Evolutionary conservation across 2,113 vertebrate species (phyloP), one percentile per base, ranked within the genome.

Genomic region (Labrus mixtus): DNA sequence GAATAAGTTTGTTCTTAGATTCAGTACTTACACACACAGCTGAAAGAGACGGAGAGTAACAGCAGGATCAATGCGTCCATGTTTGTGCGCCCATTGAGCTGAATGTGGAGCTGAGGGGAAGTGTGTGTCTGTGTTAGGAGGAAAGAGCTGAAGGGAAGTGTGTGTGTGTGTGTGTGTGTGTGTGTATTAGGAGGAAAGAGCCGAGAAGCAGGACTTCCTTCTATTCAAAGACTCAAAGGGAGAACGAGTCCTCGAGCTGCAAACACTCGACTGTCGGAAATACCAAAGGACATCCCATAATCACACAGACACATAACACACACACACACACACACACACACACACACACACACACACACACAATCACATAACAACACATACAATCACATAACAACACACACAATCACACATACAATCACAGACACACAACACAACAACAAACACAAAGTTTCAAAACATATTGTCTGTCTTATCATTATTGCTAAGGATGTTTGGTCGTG

Each of bases 181-280:
- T 93, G 91, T 96, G 95, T 93, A 87, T 90, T 93, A 93, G 94
- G 64, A 87, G 95, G 81, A 95, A 95, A 95, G 93, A 95, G 95
- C 91, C 93, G 91, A 91, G 93, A 92, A 96, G 95, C 95, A 94
- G 91, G 90, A 92, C 91, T 98, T 98, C 97, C 97, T 97, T 93
- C 97, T 93, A 96, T 97, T 97, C 95, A 95, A 95, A 93, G 95
- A 95, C 95, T 94, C 93, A 94, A 91, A 92, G 73, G 90, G 85
- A 81, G 93, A 91, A 92, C 85, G 94, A 93, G 93, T 92, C 79
- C 91, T 93, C 8, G 39, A 41, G 39, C 39, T 10, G 39, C 39
- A 41, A 41, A 41, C 39, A 41, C 39, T 41, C 92, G 91, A 87
- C 88, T 72, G 59, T 71, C 85, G 86, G 83, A 92, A 92, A 93